Base-by-base conservation (phyloP, 1,140 invertebrate genomes). In the Acromyrmex charruanus region DNA sequence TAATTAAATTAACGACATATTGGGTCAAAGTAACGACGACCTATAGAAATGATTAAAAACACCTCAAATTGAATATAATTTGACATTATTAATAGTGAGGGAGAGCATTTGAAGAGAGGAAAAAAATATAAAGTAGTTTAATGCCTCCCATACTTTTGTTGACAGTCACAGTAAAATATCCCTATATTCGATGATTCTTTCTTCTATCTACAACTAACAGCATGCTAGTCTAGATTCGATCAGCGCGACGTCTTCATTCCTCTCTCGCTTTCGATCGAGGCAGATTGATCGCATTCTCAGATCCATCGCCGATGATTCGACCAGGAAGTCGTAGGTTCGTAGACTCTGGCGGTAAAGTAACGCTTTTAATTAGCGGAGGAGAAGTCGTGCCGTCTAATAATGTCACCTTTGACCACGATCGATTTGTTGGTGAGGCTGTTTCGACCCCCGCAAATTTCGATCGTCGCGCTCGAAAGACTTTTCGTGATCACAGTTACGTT, bases 61-160 rank as follows among this genome's bases (percentile, higher is more conserved):
- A 10, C 7, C 1, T 39, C 9, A 44, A 44, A 10, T 44, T 44
- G 9, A 44, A 9, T 44, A 44, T 44, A 10, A 44, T 44, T 44
- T 44, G 9, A 44, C 1, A 44, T 44, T 44, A 44, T 2, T 44
- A 44, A 12, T 21, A 74, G 72, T 65, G 72, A 63, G 49, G 7
- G 25, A 75, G 82, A 75, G 49, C 35, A 82, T 25, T 61, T 10
- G 18, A 65, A 82, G 49, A 61, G 21, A 82, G 31, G 31, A 10
- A 77, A 74, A 66, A 87, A 75, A 91, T 90, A 69, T 65, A 89
- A 91, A 93, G 92, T 92, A 90, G 91, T 91, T 91, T 91, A 92
- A 87, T 91, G 89, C 93, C 94, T 94, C 93, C 93, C 93, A 92
- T 93, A 91, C 92, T 92, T 89, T 86, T 87, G 88, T 93, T 92